These are phyloP conservation scores for Mesocentrotus franciscanus DNA, from an alignment of 53 echinoderm and acorn worm species.

Conservation along the genomic window DNA sequence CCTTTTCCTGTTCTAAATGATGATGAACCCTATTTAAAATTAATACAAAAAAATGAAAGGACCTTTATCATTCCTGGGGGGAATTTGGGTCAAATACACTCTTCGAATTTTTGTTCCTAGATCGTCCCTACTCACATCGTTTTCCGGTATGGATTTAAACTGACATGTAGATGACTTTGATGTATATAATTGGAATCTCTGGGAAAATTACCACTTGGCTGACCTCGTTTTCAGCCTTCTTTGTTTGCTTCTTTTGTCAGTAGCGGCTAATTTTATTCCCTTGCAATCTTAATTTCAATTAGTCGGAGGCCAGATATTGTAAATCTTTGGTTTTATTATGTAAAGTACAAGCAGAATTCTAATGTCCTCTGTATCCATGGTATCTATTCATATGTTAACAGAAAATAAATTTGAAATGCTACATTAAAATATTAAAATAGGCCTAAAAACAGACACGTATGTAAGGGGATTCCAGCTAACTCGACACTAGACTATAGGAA, in stretches of 20 bases:
- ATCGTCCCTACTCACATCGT: neutral
- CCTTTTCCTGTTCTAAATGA: neutral
- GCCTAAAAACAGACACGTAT: too few relatives aligned
- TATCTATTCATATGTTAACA: too few relatives aligned
- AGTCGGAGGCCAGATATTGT: neutral
- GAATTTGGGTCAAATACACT: neutral
- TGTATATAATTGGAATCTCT: neutral
- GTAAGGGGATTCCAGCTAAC: too few relatives aligned
- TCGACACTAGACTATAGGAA: too few relatives aligned
- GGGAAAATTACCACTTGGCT: slow-evolving; percentile 16
- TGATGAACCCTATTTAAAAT: neutral
- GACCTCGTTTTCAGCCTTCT: neutral
- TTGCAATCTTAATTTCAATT: neutral
- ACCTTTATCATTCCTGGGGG: neutral
- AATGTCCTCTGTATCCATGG: too few relatives aligned
- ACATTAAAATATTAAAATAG: too few relatives aligned
- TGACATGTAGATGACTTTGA: neutral
- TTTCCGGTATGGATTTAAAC: neutral
- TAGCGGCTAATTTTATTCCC: neutral
- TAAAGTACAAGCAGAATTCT: too few relatives aligned
- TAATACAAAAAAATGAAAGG: too few relatives aligned
- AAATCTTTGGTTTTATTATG: neutral
- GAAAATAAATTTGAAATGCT: too few relatives aligned
- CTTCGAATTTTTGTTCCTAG: neutral
- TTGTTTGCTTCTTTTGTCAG: neutral